Evolutionary conservation across 2,888 invertebrate genomes (phyloP), one percentile per base, ranked within the genome.

Genomic region (Drosophila glabriapex): DNA sequence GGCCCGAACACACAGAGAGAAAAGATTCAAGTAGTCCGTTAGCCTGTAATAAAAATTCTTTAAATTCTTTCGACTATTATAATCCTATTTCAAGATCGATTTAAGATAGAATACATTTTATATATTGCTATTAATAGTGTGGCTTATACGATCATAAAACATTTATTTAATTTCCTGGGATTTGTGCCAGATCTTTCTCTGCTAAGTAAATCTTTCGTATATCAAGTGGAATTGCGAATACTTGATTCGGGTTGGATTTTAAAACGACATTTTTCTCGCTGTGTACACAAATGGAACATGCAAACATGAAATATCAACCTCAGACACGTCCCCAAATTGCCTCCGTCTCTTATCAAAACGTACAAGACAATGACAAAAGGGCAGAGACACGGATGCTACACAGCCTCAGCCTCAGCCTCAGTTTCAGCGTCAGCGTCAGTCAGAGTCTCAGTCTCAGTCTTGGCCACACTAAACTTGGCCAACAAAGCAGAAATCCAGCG

Each of bases 301-400:
- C 89, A 71, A 89, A 84, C 87, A 85, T 82, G 83, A 80, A 82
- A 87, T 82, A 87, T 85, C 80, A 89, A 80, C 70, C 73, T 55
- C 73, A 75, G 73, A 85, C 74, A 66, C 68, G 68, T 78, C 60
- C 56, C 85, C 89, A 90, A 91, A 91, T 85, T 90, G 91, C 85
- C 65, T 55, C n/a, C 49, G 33, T 54, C 72, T 80, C 89, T 87
- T 87, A 90, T 87, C 87, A 90, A 86, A 80, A 67, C 80, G 76
- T 80, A 88, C 91, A 90, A 88, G 91, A 90, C 86, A 91, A 91
- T 91, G 91, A 91, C 91, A 91, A 90, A 91, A 91, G 88, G 86
- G 85, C 88, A 89, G 75, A 81, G 67, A 78, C 77, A 80, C 74
- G 73, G 77, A 67, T 67, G 55, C 75, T 61, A 28, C 68, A 31